Evolutionary conservation across 2,113 vertebrate species (phyloP).

Genomic region (Misgurnus anguillicaudatus): DNA sequence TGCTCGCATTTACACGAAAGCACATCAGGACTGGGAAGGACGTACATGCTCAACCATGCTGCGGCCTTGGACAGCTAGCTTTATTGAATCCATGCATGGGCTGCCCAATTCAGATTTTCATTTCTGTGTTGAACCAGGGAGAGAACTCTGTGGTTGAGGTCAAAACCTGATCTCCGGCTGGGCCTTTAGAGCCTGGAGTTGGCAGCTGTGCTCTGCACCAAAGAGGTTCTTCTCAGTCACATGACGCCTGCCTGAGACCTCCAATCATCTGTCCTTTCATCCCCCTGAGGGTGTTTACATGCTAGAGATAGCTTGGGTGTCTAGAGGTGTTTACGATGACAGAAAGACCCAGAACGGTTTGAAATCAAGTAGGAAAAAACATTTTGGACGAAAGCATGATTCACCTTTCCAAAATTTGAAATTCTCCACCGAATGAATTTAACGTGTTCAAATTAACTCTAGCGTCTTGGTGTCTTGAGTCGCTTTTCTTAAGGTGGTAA

Average conservation of each 20-base stretch:
- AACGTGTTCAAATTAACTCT: neutral
- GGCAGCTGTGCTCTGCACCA: slow-evolving; percentile 59
- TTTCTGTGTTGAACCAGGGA: slow-evolving; percentile 22
- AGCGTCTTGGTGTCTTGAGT: neutral
- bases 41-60: slow-evolving; percentile 51
- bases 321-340: neutral
- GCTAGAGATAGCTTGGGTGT: neutral
- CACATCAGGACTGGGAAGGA: slow-evolving; percentile 26
- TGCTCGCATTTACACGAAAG: slow-evolving; percentile 1
- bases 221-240: slow-evolving; percentile 61
- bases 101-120: slow-evolving; percentile 28
- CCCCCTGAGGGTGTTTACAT: neutral
- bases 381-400: neutral
- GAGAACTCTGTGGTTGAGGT: slow-evolving; percentile 10
- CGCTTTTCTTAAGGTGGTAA: neutral
- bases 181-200: slow-evolving; percentile 13
- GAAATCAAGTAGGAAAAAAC: neutral
- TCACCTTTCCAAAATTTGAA: neutral
- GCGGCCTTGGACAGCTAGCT: slow-evolving; percentile 59
- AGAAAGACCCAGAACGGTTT: neutral
- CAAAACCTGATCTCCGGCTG: neutral
- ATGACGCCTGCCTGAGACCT: slow-evolving; percentile 27
- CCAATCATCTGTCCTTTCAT: neutral
- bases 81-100: slow-evolving; percentile 58
- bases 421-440: neutral